Conservation (phyloP, 1,140 invertebrate species). For the Medauroidea extradentata region DNA sequence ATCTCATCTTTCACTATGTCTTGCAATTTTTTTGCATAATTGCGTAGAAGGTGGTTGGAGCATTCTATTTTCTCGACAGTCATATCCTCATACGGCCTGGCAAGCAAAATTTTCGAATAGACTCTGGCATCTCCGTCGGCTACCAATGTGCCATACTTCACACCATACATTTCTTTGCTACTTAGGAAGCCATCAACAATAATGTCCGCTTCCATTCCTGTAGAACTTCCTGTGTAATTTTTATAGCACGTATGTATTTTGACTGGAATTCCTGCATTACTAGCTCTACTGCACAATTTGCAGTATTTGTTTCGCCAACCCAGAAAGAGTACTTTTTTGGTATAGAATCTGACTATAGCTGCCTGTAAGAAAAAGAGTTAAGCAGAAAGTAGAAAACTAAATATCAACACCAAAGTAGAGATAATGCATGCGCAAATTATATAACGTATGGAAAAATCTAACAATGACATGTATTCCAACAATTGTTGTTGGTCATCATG, state of each 20-base stretch:
- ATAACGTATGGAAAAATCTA: too few species aligned
- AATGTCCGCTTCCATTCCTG: background rate
- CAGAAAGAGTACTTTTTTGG: too few species aligned
- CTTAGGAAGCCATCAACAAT: conserved; percentile 3
- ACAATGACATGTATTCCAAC: too few species aligned
- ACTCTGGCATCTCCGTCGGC: conserved; percentile 30
- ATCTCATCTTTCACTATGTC: conserved; percentile 6
- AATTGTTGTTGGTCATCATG: too few species aligned
- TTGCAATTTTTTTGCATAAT: conserved; percentile 26
- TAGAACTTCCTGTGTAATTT: conserved; percentile 1
- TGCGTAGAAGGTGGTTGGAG: conserved; percentile 33
- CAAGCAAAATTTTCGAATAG: conserved; percentile 24
- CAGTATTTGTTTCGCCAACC: too few species aligned
- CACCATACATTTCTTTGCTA: conserved; percentile 9
- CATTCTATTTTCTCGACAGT: conserved; percentile 33
- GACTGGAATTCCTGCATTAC: too few species aligned
- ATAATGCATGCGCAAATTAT: too few species aligned
- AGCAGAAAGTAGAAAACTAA: too few species aligned
- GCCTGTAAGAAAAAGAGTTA: too few species aligned
- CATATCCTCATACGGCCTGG: conserved; percentile 20
- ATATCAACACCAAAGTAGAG: too few species aligned
- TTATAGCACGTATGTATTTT: conserved; percentile 3
- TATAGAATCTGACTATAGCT: too few species aligned
- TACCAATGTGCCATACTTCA: background rate
- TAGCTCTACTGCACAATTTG: too few species aligned